Evolutionary conservation across 1,140 invertebrate genomes (phyloP).

Genomic region (Zaprionus vittiger): DNA sequence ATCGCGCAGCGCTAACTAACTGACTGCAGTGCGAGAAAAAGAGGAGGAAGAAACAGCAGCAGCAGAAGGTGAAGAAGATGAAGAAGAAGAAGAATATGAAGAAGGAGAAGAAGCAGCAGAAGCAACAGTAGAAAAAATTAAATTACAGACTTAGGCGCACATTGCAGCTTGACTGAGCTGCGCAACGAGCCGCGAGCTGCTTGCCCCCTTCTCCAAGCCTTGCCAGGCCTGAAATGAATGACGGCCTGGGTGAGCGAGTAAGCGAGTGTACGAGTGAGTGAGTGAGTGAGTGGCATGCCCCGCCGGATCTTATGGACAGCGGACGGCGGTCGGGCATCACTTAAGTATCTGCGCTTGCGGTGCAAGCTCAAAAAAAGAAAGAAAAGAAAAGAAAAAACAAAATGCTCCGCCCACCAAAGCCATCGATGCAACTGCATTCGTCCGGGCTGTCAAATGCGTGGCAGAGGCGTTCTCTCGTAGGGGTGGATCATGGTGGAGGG

Average conservation of each 20-base stretch:
- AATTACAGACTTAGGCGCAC: constrained; percentile 76
- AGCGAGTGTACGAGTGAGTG: constrained; percentile 40
- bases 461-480: background rate
- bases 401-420: constrained; percentile 71
- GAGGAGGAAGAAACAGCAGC: constrained; percentile 25
- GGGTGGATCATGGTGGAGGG: background rate
- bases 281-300: constrained; percentile 73
- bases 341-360: constrained; percentile 80
- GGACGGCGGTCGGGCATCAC: constrained; percentile 56
- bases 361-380: constrained; percentile 42
- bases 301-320: constrained; percentile 51
- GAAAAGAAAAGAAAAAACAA: background rate
- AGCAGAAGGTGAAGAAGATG: constrained; percentile 7
- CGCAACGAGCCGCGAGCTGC: constrained; percentile 42
- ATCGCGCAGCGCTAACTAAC: constrained; percentile 72
- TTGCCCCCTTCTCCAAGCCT: constrained; percentile 23
- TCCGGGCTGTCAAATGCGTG: constrained; percentile 17
- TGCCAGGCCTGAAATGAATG: constrained; percentile 71
- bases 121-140: constrained; percentile 56
- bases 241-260: constrained; percentile 53
- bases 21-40: constrained; percentile 52
- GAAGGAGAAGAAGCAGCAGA: constrained; percentile 14
- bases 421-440: constrained; percentile 45
- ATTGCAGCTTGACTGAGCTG: constrained; percentile 56
- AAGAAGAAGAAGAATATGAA: constrained; percentile 11